Evolutionary conservation across 2,797 vertebrate genomes (phyloP).

Genomic region (Graptemys geographica): DNA sequence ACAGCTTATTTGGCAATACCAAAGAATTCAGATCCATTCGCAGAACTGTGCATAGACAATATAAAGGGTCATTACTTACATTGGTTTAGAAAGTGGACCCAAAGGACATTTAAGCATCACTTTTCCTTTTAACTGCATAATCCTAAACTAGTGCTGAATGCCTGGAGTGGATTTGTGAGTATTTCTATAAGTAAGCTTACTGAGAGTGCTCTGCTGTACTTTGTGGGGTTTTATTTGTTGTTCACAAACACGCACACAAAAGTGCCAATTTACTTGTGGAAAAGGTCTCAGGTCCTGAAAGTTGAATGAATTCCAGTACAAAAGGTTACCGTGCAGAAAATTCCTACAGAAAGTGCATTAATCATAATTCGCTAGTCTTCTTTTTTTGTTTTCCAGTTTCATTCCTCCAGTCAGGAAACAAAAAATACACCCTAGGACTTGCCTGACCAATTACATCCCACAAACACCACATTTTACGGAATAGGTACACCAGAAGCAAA

Average conservation of each 20-base stretch:
- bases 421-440: background rate
- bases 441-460: background rate
- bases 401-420: background rate
- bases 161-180: background rate
- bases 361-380: background rate
- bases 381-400: background rate
- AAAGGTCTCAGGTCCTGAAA: background rate
- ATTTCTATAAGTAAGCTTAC: background rate
- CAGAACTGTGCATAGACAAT: background rate
- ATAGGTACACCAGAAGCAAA: background rate
- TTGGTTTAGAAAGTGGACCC: background rate
- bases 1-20: background rate
- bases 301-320: background rate
- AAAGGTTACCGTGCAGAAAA: background rate
- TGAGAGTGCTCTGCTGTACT: background rate
- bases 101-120: background rate
- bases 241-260: background rate
- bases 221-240: background rate
- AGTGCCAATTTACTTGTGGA: background rate
- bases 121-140: background rate
- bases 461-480: background rate
- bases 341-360: background rate
- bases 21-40: background rate
- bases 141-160: background rate
- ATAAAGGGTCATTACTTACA: accelerated